Percentiles rank a stretch among this genome's conserved stretches.
These are phyloP conservation scores for Patella caerulea DNA, from an alignment of 2,888 invertebrate genomes.

Conservation along the genomic window DNA sequence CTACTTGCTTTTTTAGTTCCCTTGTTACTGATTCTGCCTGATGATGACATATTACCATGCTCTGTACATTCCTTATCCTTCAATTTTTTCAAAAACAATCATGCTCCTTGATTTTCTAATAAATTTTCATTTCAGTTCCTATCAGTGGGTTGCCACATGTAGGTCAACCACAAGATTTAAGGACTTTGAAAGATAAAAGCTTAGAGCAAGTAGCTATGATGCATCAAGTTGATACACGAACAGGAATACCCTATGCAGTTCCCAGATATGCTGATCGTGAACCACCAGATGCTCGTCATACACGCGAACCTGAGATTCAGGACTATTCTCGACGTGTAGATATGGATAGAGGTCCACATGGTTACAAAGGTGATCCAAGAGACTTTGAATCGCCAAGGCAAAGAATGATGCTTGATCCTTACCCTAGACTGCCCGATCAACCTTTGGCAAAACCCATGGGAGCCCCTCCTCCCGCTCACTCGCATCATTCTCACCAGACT, in stretches of 20 bases:
- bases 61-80: too few relatives aligned
- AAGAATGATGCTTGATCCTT: conserved; percentile 56
- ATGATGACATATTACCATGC: too few relatives aligned
- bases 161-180: conserved; percentile 4
- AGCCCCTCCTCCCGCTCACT: conserved; percentile 67
- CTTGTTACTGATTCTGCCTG: too few relatives aligned
- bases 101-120: too few relatives aligned
- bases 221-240: conserved; percentile 2
- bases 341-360: conserved; percentile 50
- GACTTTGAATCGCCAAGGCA: conserved; percentile 63
- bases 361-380: conserved; percentile 64
- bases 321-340: conserved; percentile 53
- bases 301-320: conserved; percentile 55
- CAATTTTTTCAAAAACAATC: too few relatives aligned
- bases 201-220: neutral
- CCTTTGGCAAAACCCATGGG: conserved; percentile 36
- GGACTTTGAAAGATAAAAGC: neutral
- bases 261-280: neutral
- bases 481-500: conserved; percentile 57
- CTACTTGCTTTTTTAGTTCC: too few relatives aligned
- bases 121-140: too few relatives aligned
- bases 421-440: conserved; percentile 42
- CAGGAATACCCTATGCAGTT: neutral
- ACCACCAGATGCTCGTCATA: neutral
- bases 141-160: too few relatives aligned